phyloP scores from a whole-genome alignment of 2,113 vertebrate species.

The Onychorhynchus coronatus region DNA sequence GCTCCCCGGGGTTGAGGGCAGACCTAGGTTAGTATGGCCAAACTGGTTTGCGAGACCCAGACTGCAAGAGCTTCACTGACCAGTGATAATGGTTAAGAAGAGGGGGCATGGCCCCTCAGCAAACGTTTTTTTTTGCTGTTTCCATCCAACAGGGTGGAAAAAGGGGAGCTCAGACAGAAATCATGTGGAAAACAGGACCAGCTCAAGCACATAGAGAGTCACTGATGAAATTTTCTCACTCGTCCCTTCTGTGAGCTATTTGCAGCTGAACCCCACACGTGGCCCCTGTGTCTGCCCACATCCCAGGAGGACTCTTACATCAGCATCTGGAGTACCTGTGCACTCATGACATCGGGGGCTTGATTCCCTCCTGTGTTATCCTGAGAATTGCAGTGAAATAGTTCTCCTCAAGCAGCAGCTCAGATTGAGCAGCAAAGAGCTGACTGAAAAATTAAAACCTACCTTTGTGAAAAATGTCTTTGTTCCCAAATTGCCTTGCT shows the following conservation, averaged over 20 bases:
- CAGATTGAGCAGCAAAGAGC: background rate
- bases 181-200: background rate
- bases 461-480: slow-evolving; percentile 45
- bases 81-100: background rate
- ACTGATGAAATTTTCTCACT: background rate
- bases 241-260: background rate
- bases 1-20: background rate
- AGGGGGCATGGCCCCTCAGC: background rate
- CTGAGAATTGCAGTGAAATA: background rate
- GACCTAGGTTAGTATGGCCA: background rate
- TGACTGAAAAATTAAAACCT: slow-evolving; percentile 33
- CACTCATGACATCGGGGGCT: background rate
- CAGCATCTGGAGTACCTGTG: background rate
- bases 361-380: background rate
- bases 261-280: background rate
- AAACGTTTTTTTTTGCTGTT: background rate
- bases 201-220: background rate
- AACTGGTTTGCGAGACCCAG: background rate
- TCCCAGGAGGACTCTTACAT: background rate
- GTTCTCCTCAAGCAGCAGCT: background rate
- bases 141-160: background rate
- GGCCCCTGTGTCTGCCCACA: background rate
- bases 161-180: background rate
- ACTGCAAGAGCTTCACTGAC: background rate
- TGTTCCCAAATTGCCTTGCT: slow-evolving; percentile 18